Percentiles rank a stretch among this genome's conserved stretches.
Conservation (phyloP, 2,113 vertebrate genomes). For the Microcebus ravelobensis region DNA sequence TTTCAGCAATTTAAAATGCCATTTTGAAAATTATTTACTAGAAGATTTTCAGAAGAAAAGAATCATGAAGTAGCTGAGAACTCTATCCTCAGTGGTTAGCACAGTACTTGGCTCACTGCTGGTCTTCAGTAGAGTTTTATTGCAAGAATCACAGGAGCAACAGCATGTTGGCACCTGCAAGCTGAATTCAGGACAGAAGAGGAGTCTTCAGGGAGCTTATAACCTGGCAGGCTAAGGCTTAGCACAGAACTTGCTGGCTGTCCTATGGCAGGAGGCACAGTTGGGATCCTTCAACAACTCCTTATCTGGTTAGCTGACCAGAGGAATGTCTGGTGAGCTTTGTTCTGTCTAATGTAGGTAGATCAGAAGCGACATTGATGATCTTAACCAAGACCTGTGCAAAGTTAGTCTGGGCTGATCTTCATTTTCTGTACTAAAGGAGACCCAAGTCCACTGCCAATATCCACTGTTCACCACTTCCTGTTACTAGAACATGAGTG, state of each 20-base stretch:
- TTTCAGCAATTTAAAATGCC: not conserved
- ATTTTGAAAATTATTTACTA: constrained; percentile 3
- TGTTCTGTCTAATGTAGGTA: not conserved
- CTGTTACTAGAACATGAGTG: not conserved
- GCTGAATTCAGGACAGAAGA: not conserved
- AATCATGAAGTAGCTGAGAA: not conserved
- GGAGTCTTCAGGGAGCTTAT: not conserved
- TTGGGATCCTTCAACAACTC: not conserved
- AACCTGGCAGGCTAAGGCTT: not conserved
- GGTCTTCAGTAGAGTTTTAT: not conserved
- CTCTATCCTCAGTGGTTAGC: not conserved
- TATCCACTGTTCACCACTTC: not conserved
- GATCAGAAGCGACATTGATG: not conserved
- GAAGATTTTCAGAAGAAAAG: constrained; percentile 27
- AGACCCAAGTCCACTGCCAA: not conserved
- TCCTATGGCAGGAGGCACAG: not conserved
- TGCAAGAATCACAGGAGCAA: not conserved
- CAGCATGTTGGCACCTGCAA: not conserved
- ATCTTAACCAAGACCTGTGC: not conserved
- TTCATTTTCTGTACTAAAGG: not conserved
- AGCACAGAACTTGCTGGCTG: not conserved
- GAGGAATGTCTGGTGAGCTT: not conserved
- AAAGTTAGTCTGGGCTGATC: not conserved
- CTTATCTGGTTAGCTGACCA: not conserved
- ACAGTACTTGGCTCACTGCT: not conserved